A percentile compares a stretch with the other conserved stretches of the same genome.
Evolutionary conservation across 2,797 vertebrate species (phyloP).

Genomic region (Thalassophryne amazonica): DNA sequence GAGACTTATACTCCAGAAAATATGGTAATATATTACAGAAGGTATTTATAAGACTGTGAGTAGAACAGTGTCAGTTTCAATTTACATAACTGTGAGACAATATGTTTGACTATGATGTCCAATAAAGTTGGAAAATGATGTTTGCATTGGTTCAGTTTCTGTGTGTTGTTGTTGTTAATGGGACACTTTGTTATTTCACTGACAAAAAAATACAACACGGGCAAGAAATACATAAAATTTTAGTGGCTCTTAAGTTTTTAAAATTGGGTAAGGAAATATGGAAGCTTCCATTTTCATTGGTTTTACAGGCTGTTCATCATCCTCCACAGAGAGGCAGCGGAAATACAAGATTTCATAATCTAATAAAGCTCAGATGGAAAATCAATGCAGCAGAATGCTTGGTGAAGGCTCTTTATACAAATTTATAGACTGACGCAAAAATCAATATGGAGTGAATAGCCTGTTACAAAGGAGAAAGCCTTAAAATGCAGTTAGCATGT

Average conservation of each 20-base stretch:
- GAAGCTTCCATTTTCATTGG: slow-evolving; percentile 6
- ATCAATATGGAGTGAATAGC: slow-evolving; percentile 34
- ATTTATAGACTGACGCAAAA: slow-evolving; percentile 43
- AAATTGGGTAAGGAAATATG: slow-evolving; percentile 1
- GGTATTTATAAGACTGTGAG: no score
- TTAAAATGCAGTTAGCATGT: slow-evolving; percentile 30
- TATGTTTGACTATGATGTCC: background rate
- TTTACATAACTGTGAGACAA: no score
- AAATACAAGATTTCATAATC: slow-evolving; percentile 67
- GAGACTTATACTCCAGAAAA: no score
- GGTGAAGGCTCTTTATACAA: slow-evolving; percentile 34
- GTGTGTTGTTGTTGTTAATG: background rate
- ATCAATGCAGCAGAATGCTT: slow-evolving; percentile 48
- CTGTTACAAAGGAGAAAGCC: slow-evolving; percentile 10
- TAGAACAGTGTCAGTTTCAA: no score
- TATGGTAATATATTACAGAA: no score
- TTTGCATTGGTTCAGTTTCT: slow-evolving; percentile 7
- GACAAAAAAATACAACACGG: background rate
- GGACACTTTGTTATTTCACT: slow-evolving; percentile 2
- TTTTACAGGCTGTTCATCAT: slow-evolving; percentile 6
- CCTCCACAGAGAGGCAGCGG: slow-evolving; percentile 28
- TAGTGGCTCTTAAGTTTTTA: background rate
- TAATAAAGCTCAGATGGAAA: slow-evolving; percentile 49
- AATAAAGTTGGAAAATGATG: slow-evolving; percentile 11
- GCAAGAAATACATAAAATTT: background rate